Percentiles rank a stretch among this genome's conserved stretches.
Evolutionary conservation across 2,888 invertebrate species (phyloP).

Genomic region (Lasioglossum lativentre): DNA sequence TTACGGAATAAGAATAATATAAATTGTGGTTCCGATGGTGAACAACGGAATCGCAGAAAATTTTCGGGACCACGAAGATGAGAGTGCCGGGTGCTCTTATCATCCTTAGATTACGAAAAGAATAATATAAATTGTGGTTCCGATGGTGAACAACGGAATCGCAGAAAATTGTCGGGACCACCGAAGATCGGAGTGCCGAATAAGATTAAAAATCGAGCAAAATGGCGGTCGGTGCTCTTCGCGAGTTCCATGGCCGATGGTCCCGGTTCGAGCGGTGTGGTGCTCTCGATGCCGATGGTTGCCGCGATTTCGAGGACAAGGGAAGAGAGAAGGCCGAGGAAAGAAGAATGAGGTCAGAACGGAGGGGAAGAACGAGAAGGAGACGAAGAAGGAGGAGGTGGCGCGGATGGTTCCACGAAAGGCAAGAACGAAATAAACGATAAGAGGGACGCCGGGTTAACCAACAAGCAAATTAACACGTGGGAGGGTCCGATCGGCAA

Average conservation of each 20-base stretch:
- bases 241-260: conserved; percentile 18
- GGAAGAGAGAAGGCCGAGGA: conserved; percentile 61
- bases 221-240: neutral
- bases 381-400: conserved; percentile 39
- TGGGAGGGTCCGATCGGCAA: conserved; percentile 84
- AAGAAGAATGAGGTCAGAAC: conserved; percentile 45
- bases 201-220: neutral
- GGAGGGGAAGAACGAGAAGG: conserved; percentile 18
- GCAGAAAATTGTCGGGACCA: too few species aligned
- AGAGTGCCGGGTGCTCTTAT: neutral
- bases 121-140: too few species aligned
- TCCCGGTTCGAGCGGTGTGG: conserved; percentile 14
- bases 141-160: neutral
- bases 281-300: conserved; percentile 51
- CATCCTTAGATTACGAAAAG: neutral
- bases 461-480: conserved; percentile 84
- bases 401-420: conserved; percentile 72
- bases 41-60: neutral
- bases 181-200: too few species aligned
- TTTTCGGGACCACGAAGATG: too few species aligned
- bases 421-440: conserved; percentile 76
- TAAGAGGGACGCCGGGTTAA: conserved; percentile 74
- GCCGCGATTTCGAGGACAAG: conserved; percentile 59
- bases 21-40: neutral
- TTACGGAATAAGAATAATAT: too few species aligned